Percentiles rank a stretch among this genome's conserved stretches.
Conservation (phyloP, 1,140 invertebrate genomes). For the Diprion similis region DNA sequence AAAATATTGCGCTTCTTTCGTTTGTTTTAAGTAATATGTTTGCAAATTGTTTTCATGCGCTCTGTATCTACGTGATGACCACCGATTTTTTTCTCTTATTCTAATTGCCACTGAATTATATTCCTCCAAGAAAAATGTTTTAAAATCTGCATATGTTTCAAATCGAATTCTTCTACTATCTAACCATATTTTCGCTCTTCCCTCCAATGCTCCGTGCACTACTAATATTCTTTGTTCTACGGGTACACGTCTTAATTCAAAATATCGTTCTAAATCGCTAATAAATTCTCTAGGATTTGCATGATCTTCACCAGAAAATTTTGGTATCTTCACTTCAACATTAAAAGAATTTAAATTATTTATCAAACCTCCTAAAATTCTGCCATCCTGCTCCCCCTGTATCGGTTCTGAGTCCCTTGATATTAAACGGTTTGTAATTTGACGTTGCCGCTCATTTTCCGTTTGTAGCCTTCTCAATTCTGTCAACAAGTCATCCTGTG, state of each 20-base stretch:
- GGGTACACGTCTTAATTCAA: no score
- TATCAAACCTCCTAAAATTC: background rate
- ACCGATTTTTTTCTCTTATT: no score
- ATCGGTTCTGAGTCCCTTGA: background rate
- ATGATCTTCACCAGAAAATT: no score
- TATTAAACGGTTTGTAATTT: background rate
- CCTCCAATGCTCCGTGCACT: background rate
- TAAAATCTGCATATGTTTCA: background rate
- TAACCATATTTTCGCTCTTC: slow-evolving; percentile 1
- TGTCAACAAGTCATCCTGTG: background rate
- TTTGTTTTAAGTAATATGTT: slow-evolving; percentile 1
- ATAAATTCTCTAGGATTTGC: no score
- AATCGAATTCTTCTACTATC: background rate
- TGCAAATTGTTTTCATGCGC: no score
- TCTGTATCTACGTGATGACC: no score
- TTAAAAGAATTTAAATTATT: background rate
- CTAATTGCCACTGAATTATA: no score
- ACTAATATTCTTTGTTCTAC: background rate
- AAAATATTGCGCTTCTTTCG: slow-evolving; percentile 23
- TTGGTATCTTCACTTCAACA: background rate
- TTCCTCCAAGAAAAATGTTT: no score
- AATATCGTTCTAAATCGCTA: no score
- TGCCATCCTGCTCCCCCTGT: background rate
- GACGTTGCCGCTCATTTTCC: background rate
- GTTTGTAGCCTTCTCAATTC: background rate